Percentiles rank a stretch among this genome's conserved stretches.
phyloP scores from a whole-genome alignment of 2,797 vertebrate species.

The Centroberyx gerrardi region DNA sequence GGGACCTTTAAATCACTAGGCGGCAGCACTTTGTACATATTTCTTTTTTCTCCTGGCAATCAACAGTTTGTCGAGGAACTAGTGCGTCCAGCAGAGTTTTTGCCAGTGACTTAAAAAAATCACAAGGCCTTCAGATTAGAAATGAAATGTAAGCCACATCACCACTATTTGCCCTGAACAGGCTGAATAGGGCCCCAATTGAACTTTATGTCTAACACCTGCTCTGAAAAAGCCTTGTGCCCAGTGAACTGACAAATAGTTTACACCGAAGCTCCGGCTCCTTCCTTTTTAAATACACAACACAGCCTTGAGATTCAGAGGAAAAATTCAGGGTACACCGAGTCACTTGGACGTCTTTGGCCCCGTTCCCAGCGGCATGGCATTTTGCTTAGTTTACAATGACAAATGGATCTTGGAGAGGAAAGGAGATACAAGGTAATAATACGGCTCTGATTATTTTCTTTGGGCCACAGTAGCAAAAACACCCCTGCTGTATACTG shows the following conservation, averaged over 20 bases:
- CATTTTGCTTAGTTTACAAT: constrained; percentile 65
- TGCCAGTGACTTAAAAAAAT: constrained; percentile 45
- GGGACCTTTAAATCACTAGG: constrained; percentile 24
- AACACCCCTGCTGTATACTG: constrained; percentile 50
- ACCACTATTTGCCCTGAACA: constrained; percentile 18
- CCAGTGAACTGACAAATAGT: constrained; percentile 47
- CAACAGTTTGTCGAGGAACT: not conserved
- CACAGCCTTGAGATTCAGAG: constrained; percentile 10
- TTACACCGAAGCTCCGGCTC: constrained; percentile 33
- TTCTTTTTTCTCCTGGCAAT: not conserved
- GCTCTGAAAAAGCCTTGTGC: constrained; percentile 59
- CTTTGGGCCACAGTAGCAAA: constrained; percentile 75
- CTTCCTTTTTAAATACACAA: constrained; percentile 19
- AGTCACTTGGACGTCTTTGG: constrained; percentile 60
- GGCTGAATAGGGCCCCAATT: constrained; percentile 4
- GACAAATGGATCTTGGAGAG: constrained; percentile 68
- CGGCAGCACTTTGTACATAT: not conserved
- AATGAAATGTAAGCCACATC: constrained; percentile 32
- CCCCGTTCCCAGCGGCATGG: constrained; percentile 53
- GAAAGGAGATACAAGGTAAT: constrained; percentile 74
- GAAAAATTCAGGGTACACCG: constrained; percentile 23
- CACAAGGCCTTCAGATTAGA: constrained; percentile 48
- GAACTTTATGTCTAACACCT: constrained; percentile 68
- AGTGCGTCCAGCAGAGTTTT: constrained; percentile 47
- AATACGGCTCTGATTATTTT: constrained; percentile 74